phyloP scores from a whole-genome alignment of 2,888 invertebrate genomes.

The Nephrotoma flavescens region DNA sequence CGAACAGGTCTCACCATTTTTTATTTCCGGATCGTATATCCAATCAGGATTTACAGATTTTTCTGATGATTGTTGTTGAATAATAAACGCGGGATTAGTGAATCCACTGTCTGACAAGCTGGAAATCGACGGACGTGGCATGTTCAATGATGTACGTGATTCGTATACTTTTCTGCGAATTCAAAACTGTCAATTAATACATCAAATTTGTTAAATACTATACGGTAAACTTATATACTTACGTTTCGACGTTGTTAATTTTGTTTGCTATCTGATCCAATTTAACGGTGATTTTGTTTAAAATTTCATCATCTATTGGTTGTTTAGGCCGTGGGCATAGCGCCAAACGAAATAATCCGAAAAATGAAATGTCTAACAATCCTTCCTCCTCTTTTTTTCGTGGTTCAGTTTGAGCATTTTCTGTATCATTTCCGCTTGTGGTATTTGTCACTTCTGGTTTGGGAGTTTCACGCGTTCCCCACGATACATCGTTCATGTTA shows the following conservation, averaged over 20 bases:
- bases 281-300: slow-evolving; percentile 30
- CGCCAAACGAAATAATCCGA: slow-evolving; percentile 39
- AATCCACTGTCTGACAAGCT: not conserved
- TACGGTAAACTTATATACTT: slow-evolving; percentile 7
- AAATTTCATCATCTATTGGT: slow-evolving; percentile 30
- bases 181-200: not conserved
- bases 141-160: not conserved
- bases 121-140: not conserved
- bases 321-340: slow-evolving; percentile 35
- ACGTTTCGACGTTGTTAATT: slow-evolving; percentile 33
- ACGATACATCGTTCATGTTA: slow-evolving; percentile 83
- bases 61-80: not conserved
- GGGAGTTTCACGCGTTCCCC: slow-evolving; percentile 79
- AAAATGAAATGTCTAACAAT: slow-evolving; percentile 35
- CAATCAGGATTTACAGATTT: slow-evolving; percentile 32
- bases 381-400: slow-evolving; percentile 30
- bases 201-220: too few relatives aligned
- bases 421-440: not conserved
- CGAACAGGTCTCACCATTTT: slow-evolving; percentile 48
- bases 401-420: slow-evolving; percentile 9
- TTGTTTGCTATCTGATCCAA: slow-evolving; percentile 31
- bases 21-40: slow-evolving; percentile 53
- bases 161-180: not conserved
- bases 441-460: not conserved
- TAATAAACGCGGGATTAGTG: not conserved